Evolutionary conservation across 1,140 invertebrate genomes (phyloP).

Genomic region (Drosophila sproati): DNA sequence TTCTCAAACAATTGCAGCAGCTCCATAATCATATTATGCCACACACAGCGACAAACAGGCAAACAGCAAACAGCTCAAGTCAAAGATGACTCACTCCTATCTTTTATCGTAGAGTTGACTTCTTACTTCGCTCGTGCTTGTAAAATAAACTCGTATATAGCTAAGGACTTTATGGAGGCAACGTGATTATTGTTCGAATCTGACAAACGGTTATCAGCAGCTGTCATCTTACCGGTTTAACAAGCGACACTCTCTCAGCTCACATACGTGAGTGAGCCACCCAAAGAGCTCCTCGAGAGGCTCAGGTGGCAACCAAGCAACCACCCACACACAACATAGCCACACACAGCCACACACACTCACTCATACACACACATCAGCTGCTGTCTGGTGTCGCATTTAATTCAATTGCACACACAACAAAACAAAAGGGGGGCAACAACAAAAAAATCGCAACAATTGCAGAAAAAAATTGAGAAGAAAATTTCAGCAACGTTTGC

Average conservation of each 20-base stretch:
- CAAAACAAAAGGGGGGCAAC: neutral
- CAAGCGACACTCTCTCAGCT: constrained; percentile 39
- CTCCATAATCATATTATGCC: neutral
- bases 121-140: neutral
- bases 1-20: neutral
- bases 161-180: neutral
- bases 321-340: neutral
- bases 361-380: neutral
- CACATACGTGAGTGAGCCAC: constrained; percentile 13
- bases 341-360: neutral
- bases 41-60: neutral
- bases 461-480: constrained; percentile 54
- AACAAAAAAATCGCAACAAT: constrained; percentile 57
- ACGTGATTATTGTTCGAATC: constrained; percentile 30
- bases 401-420: constrained; percentile 66
- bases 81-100: neutral
- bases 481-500: constrained; percentile 39
- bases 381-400: constrained; percentile 67
- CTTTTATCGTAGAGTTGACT: neutral
- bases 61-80: neutral
- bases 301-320: constrained; percentile 31
- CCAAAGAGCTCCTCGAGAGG: constrained; percentile 44
- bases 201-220: constrained; percentile 37
- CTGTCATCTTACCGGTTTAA: constrained; percentile 42
- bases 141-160: neutral